Conservation (phyloP, 2,888 invertebrate genomes). For the Calliphora vomitoria region DNA sequence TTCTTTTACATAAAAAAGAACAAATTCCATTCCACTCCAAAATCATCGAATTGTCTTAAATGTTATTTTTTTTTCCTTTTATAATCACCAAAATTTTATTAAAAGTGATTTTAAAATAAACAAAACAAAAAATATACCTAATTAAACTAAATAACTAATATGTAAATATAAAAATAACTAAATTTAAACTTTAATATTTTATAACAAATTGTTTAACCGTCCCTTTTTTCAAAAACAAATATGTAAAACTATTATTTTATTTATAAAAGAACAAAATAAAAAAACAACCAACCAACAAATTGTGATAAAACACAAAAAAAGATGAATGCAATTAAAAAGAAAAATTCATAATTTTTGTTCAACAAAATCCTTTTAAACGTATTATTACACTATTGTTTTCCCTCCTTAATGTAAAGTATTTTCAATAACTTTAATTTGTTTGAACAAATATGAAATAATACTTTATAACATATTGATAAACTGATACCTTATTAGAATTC, state of each 20-base stretch:
- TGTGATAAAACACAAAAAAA: conserved; percentile 64
- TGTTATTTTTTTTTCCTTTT: conserved; percentile 23
- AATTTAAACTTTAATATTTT: conserved; percentile 63
- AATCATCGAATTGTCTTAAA: conserved; percentile 70
- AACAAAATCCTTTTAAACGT: not conserved
- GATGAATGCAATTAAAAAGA: conserved; percentile 13
- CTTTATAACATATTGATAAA: conserved; percentile 70
- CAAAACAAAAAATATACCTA: conserved; percentile 43
- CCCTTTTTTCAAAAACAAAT: conserved; percentile 67
- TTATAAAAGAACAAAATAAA: conserved; percentile 29
- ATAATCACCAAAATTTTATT: conserved; percentile 37
- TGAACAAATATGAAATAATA: conserved; percentile 37
- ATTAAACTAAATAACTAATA: conserved; percentile 21
- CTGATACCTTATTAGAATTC: conserved; percentile 73
- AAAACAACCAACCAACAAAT: conserved; percentile 45
- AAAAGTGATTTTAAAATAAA: conserved; percentile 49
- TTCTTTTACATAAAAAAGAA: conserved; percentile 10
- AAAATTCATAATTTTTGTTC: conserved; percentile 10
- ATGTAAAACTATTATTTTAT: conserved; percentile 61
- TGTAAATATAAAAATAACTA: conserved; percentile 56
- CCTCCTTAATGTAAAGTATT: conserved; percentile 13
- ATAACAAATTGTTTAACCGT: conserved; percentile 66
- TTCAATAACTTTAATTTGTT: not conserved
- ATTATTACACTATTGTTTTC: not conserved
- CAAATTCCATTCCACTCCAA: conserved; percentile 63